A percentile compares a stretch with the other conserved stretches of the same genome.
phyloP scores from a whole-genome alignment of 2,113 vertebrate species.

The Murina feae region DNA sequence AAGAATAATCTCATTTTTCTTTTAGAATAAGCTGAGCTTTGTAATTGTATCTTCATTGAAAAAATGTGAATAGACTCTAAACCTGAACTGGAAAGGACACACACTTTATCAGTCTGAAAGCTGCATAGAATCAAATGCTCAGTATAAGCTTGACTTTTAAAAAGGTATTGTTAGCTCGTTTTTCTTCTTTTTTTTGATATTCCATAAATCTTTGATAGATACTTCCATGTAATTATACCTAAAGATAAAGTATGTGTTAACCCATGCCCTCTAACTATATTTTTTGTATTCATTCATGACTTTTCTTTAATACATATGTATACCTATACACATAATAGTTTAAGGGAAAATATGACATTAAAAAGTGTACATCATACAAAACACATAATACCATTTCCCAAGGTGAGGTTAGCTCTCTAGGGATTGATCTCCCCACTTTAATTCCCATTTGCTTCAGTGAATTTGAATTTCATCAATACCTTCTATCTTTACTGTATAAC shows the following conservation, averaged over 20 bases:
- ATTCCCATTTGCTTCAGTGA: neutral
- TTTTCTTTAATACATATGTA: conserved; percentile 13
- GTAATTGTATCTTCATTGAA: conserved; percentile 49
- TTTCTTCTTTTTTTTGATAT: neutral
- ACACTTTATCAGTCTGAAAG: conserved; percentile 18
- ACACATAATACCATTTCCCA: neutral
- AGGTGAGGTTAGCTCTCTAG: neutral
- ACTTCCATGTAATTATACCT: neutral
- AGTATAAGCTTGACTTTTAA: neutral
- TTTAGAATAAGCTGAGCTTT: conserved; percentile 39
- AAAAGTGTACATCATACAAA: neutral
- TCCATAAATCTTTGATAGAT: neutral
- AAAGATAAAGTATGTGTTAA: neutral
- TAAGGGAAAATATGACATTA: neutral
- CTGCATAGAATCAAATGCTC: neutral
- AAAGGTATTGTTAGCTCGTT: neutral
- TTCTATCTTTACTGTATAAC: neutral
- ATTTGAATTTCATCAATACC: neutral
- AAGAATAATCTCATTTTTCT: conserved; percentile 59
- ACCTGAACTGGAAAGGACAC: neutral
- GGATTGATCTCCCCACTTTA: neutral
- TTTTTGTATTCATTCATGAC: neutral
- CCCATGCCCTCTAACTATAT: neutral
- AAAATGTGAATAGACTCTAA: conserved; percentile 18
- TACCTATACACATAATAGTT: neutral